phyloP scores from a whole-genome alignment of 2,113 vertebrate genomes.

The Protobothrops flavoviridis region DNA sequence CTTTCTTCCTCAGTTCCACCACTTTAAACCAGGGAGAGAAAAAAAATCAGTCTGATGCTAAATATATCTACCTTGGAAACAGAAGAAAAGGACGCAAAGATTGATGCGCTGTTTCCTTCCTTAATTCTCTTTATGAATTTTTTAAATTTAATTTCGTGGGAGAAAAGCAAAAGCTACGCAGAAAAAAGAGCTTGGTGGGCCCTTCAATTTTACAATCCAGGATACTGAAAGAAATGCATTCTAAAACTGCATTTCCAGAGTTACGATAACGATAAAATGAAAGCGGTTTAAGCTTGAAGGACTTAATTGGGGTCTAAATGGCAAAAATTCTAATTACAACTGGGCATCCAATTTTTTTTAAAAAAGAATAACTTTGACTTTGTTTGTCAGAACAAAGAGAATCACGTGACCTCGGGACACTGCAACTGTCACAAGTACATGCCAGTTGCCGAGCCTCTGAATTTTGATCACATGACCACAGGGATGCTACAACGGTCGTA shows the following conservation, averaged over 20 bases:
- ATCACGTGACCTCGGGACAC: too few relatives aligned
- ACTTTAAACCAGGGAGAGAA: background rate
- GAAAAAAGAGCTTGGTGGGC: background rate
- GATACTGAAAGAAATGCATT: slow-evolving; percentile 32
- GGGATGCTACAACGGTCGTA: too few relatives aligned
- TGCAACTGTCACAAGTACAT: too few relatives aligned
- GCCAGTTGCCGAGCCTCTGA: too few relatives aligned
- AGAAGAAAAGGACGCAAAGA: background rate
- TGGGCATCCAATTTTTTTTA: slow-evolving; percentile 38
- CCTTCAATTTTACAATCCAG: slow-evolving; percentile 23
- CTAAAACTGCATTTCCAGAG: slow-evolving; percentile 42
- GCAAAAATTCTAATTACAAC: slow-evolving; percentile 39
- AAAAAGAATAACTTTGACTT: background rate
- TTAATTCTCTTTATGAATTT: slow-evolving; percentile 12
- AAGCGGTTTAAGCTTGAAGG: slow-evolving; percentile 39
- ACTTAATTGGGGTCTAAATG: slow-evolving; percentile 42
- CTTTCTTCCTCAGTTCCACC: background rate
- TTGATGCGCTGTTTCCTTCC: background rate
- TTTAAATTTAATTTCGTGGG: slow-evolving; percentile 4
- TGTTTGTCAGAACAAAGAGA: too few relatives aligned
- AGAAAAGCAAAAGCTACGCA: too few relatives aligned
- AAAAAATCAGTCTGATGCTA: background rate
- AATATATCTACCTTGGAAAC: slow-evolving; percentile 4
- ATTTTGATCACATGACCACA: too few relatives aligned
- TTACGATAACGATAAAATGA: slow-evolving; percentile 16